These are phyloP conservation scores for Coracopsis vasa DNA, from an alignment of 2,113 vertebrate genomes.

Conservation along the genomic window DNA sequence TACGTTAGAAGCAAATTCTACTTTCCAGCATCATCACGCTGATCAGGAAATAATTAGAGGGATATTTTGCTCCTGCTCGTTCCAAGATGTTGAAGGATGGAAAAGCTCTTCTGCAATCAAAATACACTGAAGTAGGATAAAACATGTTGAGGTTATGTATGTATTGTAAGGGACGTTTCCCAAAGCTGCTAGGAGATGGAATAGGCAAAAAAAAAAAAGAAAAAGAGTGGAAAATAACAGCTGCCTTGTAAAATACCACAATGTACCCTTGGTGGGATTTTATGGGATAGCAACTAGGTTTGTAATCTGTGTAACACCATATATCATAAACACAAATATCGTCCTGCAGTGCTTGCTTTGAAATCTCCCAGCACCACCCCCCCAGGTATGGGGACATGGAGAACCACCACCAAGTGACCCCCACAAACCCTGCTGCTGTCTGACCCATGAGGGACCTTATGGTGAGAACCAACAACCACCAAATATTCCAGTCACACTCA, in stretches of 20 bases:
- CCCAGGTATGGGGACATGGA: neutral
- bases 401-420: accelerated
- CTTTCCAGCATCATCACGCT: neutral
- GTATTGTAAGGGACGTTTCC: accelerated
- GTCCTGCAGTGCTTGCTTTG: neutral
- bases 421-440: neutral
- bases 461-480: neutral
- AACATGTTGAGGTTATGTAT: neutral
- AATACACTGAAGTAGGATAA: neutral
- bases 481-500: neutral
- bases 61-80: neutral
- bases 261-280: neutral
- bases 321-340: neutral
- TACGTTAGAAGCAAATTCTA: neutral
- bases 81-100: neutral
- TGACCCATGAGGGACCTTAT: neutral
- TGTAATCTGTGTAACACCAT: neutral
- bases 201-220: neutral
- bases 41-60: neutral
- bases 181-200: neutral
- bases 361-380: neutral
- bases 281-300: neutral
- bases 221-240: neutral
- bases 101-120: neutral
- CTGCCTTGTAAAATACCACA: neutral